Base-by-base conservation (phyloP, 2,113 vertebrate species). In the Macquaria australasica region DNA sequence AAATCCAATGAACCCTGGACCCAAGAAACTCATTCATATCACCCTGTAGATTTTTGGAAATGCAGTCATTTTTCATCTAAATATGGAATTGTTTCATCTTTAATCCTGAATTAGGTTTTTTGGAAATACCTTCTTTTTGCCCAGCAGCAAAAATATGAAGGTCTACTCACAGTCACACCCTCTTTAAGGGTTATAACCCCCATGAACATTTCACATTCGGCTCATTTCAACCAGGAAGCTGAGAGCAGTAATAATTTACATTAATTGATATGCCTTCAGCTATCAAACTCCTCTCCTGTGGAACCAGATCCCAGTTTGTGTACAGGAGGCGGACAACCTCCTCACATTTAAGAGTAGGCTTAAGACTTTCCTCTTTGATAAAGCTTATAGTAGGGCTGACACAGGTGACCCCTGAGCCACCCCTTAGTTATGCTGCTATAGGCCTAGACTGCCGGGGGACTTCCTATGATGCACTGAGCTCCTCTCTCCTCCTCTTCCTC, bases 211-310 rank as follows among this genome's bases (percentile, higher is more conserved):
- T 79, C 28, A 85, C 67, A 45, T 72, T 80, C 7, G 0, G 11
- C 53, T 79, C 73, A 79, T 88, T 81, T 67, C 63, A 63, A 83
- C 53, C 73, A 90, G 73, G 73, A 86, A 79, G 87, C 79, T 76
- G 68, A 84, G 62, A 86, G 77, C 70, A 74, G 79, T 50, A 74
- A 84, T 91, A 56, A 66, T 63, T 81, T 68, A 88, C 75, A 56
- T 62, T 80, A 62, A 87, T 21, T 79, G 72, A 58, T 51, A n/a
- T 72, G 39, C n/a, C n/a, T n/a, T n/a, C n/a, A n/a, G n/a, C n/a
- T n/a, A n/a, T n/a, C n/a, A n/a, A n/a, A n/a, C n/a, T n/a, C n/a
- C n/a, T n/a, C n/a, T n/a, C n/a, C n/a, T n/a, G n/a, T n/a, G n/a
- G n/a, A n/a, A n/a, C n/a, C n/a, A n/a, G n/a, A n/a, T n/a, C n/a